Base-by-base conservation (phyloP, 2,113 vertebrate species). In the Hyperopisus bebe region DNA sequence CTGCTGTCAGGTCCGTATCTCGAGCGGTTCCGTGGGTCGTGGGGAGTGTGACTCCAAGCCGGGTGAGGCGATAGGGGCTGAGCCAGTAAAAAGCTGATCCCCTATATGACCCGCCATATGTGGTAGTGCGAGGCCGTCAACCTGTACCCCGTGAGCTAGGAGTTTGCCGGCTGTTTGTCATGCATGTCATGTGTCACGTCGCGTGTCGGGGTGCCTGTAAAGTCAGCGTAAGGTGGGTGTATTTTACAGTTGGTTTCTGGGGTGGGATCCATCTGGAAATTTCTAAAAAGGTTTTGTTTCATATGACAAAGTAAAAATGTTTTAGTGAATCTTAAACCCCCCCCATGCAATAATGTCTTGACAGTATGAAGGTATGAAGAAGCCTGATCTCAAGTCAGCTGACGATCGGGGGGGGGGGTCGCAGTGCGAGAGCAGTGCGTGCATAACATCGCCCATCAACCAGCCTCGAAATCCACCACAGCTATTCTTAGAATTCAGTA, bases 21-120 rank as follows among this genome's bases (percentile, higher is more conserved):
- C 93, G 92, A 92, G 90, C 90, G 19, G 92, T 90, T 92, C 84
- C 89, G 93, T 94, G 93, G 92, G 94, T 94, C 94, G 92, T 85
- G 0, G 0, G 91, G 90, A 92, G 89, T 90, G 89, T 90, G 90
- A 94, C 90, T 89, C 94, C 77, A 85, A 88, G 70, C 91, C 89
- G 88, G 92, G 92, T 11, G 47, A 86, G 8, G 7, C 6, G 27
- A 86, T 51, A 48, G 83, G 24, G 42, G 39, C 3, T 47, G 44
- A 84, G 24, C 19, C 10, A 1, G 7, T 39, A 9, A 17, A 82
- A 27, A 27, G 62, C 27, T 31, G 62, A 31, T 31, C 3, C n/a
- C 10, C 11, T 10, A 3, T 1, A 70, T 31, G 62, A 31, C 13
- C 3, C n/a, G 3, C 11, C n/a, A 3, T 1, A 70, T 11, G 10